Conservation (phyloP, 1,140 invertebrate species). For the Liolophura sinensis region DNA sequence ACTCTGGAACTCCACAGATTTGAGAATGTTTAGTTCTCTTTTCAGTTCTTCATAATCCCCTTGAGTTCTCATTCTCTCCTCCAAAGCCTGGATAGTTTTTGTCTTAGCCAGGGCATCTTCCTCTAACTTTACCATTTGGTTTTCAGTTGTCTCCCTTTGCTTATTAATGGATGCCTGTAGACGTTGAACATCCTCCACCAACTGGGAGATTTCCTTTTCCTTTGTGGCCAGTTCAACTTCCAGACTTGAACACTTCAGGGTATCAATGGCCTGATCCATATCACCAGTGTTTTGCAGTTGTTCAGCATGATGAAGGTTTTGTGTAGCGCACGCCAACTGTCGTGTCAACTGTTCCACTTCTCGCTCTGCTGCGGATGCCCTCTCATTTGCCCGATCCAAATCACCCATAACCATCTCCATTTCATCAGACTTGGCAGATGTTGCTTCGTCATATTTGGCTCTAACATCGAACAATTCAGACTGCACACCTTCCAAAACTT, state of each 20-base stretch:
- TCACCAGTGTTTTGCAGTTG: conserved; percentile 60
- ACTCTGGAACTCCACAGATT: conserved; percentile 74
- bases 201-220: conserved; percentile 94
- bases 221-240: conserved; percentile 90
- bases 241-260: conserved; percentile 66
- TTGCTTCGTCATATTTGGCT: conserved; percentile 60
- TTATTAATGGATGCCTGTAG: conserved; percentile 80
- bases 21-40: conserved; percentile 78
- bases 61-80: conserved; percentile 81
- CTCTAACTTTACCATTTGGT: conserved; percentile 83
- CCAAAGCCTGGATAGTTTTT: conserved; percentile 80
- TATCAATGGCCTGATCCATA: conserved; percentile 65
- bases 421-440: conserved; percentile 60
- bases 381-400: conserved; percentile 62
- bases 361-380: conserved; percentile 90
- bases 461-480: conserved; percentile 62
- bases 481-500: conserved; percentile 58
- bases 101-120: conserved; percentile 86
- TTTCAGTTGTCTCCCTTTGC: conserved; percentile 81
- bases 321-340: conserved; percentile 70
- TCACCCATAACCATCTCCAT: conserved; percentile 61
- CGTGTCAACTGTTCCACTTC: conserved; percentile 88
- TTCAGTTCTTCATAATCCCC: conserved; percentile 90
- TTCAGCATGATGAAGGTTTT: conserved; percentile 46
- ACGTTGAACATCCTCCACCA: conserved; percentile 89